Conservation (phyloP, 2,113 vertebrate species). For the Desmodus rotundus region DNA sequence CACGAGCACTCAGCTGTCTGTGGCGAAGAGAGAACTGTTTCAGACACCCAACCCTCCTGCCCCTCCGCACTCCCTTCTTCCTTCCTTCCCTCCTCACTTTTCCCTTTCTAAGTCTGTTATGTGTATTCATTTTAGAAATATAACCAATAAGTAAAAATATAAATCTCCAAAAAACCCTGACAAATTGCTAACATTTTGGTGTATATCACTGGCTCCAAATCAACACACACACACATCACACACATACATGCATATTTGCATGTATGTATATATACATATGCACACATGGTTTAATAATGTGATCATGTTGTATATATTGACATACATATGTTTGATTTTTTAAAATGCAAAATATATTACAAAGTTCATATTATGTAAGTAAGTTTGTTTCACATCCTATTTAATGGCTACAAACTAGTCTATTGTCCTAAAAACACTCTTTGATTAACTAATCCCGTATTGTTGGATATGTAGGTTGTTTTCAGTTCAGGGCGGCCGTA, state of each 20-base stretch:
- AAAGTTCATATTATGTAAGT: background rate
- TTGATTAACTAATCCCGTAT: background rate
- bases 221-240: background rate
- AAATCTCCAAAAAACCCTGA: background rate
- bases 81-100: background rate
- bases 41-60: background rate
- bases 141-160: background rate
- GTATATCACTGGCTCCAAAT: background rate
- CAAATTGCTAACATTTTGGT: constrained; percentile 4
- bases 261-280: no score
- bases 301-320: background rate
- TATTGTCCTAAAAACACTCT: background rate
- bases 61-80: background rate
- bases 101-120: background rate
- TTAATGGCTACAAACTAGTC: background rate
- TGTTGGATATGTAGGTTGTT: background rate
- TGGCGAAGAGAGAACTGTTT: background rate
- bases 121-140: background rate
- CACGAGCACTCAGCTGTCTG: background rate
- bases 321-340: background rate
- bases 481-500: background rate
- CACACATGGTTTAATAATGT: background rate
- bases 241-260: background rate
- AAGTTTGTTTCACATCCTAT: background rate
- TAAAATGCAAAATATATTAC: background rate